Conservation (phyloP, 2,113 vertebrate genomes). For the Cyprinodon variegatus region DNA sequence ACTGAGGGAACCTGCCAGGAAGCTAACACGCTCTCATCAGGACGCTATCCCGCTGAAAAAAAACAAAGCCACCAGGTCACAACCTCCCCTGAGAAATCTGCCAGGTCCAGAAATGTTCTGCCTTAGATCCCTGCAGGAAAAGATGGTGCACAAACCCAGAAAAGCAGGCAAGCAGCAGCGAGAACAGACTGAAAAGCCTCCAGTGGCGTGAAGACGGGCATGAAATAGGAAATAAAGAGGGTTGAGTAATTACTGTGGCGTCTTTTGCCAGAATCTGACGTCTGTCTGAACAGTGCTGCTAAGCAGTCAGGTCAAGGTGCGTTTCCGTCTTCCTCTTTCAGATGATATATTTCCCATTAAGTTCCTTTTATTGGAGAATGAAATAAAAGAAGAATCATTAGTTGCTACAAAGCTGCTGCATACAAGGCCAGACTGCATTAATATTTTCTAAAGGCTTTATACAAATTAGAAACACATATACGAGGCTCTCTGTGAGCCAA, state of each 20-base stretch:
- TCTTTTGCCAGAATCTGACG: background rate
- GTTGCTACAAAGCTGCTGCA: too few relatives aligned
- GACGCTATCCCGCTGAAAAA: conserved; percentile 13
- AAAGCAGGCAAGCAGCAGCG: background rate
- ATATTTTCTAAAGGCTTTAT: too few relatives aligned
- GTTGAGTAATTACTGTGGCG: background rate
- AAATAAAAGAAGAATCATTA: too few relatives aligned
- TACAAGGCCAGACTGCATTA: too few relatives aligned
- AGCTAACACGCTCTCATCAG: conserved; percentile 3
- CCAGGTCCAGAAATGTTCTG: conserved; percentile 2
- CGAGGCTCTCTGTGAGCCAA: too few relatives aligned
- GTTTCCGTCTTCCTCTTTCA: background rate
- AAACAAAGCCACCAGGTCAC: conserved; percentile 44
- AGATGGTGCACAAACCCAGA: background rate
- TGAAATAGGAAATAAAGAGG: background rate
- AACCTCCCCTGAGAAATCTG: conserved; percentile 13
- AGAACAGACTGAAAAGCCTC: background rate
- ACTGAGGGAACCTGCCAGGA: conserved; percentile 11
- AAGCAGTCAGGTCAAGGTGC: background rate
- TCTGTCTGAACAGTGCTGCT: too few relatives aligned
- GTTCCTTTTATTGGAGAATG: too few relatives aligned
- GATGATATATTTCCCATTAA: too few relatives aligned
- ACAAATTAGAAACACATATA: too few relatives aligned
- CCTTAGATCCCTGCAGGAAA: background rate
- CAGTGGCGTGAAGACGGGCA: background rate